These are phyloP conservation scores for Urocitellus parryii DNA, from an alignment of 2,113 vertebrate species.

Conservation along the genomic window DNA sequence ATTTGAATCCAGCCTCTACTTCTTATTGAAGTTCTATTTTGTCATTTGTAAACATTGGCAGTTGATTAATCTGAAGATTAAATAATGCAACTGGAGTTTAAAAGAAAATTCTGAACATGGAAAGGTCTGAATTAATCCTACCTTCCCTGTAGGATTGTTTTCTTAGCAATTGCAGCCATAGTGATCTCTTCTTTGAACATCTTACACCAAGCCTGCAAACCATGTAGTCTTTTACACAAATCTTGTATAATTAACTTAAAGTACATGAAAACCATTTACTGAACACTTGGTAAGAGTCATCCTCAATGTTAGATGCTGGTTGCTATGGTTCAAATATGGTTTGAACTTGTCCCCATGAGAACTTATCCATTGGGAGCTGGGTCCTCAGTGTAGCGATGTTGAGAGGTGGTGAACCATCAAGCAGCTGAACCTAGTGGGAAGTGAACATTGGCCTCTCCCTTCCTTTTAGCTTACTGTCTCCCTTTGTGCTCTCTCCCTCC, in stretches of 20 bases:
- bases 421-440: neutral
- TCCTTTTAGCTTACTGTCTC: neutral
- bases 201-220: neutral
- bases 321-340: neutral
- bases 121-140: neutral
- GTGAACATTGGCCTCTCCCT: neutral
- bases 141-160: neutral
- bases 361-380: neutral
- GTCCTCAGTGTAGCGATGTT: no score
- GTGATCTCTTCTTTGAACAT: neutral
- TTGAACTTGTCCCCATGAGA: neutral
- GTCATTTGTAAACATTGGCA: neutral
- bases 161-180: neutral
- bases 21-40: slow-evolving; percentile 14
- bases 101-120: neutral
- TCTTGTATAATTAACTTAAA: neutral
- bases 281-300: neutral
- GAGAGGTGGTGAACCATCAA: neutral
- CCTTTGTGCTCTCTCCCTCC: neutral
- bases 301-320: neutral
- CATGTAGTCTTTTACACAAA: neutral
- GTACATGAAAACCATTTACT: neutral
- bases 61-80: neutral
- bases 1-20: neutral
- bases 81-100: neutral